phyloP scores from a whole-genome alignment of 2,113 vertebrate species.

The Pteruthius melanotis region DNA sequence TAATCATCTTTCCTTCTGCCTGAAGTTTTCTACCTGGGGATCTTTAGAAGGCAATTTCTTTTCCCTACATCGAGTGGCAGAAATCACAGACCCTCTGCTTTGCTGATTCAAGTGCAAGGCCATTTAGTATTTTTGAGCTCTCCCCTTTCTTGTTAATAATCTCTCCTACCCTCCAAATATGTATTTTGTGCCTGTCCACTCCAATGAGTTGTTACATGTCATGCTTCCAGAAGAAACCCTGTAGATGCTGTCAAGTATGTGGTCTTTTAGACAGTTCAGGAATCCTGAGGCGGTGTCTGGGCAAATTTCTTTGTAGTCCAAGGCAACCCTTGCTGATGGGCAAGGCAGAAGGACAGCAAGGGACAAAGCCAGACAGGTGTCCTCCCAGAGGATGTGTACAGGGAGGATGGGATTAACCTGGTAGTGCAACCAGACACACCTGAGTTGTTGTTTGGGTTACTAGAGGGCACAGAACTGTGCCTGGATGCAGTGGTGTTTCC shows the following conservation, averaged over 20 bases:
- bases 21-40: not conserved
- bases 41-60: conserved; percentile 20
- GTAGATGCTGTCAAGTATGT: not conserved
- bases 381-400: fast-evolving
- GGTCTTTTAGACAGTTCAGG: not conserved
- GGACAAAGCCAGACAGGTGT: not conserved
- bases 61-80: not conserved
- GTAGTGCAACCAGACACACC: not conserved
- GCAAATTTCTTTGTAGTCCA: not conserved
- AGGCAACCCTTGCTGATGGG: not conserved
- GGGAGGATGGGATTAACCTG: not conserved
- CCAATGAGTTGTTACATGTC: not conserved
- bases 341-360: not conserved
- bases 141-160: not conserved
- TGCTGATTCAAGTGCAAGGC: not conserved
- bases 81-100: not conserved
- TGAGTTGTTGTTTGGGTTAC: not conserved
- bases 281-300: not conserved
- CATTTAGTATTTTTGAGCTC: not conserved
- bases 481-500: not conserved
- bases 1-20: not conserved
- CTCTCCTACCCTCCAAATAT: not conserved
- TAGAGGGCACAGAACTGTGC: not conserved
- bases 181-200: not conserved
- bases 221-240: not conserved